Conservation (phyloP, 2,888 invertebrate genomes). For the Harmothoe impar region DNA sequence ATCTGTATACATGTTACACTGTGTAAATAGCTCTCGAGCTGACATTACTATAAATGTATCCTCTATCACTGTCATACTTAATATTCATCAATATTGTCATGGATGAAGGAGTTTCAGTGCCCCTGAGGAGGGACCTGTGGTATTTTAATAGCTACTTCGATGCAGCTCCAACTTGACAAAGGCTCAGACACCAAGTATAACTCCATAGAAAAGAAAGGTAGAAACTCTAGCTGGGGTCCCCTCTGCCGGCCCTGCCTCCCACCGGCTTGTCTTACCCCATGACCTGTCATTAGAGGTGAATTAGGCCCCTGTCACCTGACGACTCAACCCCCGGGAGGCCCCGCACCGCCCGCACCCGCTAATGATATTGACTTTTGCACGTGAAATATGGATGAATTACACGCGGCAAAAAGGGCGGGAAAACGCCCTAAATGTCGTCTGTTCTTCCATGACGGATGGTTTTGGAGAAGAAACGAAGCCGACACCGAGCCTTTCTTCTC, state of each 20-base stretch:
- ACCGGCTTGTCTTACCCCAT: not conserved
- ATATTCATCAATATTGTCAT: no score
- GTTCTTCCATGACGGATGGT: conserved; percentile 8
- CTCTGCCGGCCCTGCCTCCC: no score
- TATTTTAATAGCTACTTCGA: no score
- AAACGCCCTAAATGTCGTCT: not conserved
- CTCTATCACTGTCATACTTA: no score
- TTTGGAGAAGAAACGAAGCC: not conserved
- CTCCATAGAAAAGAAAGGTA: not conserved
- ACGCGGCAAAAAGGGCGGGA: not conserved
- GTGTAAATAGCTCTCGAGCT: no score
- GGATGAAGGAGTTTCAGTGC: no score
- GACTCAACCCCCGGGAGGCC: not conserved
- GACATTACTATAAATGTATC: no score
- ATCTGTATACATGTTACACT: no score
- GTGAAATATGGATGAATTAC: conserved; percentile 38
- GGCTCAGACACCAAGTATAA: no score
- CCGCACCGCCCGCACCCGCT: not conserved
- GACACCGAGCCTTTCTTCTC: conserved; percentile 9
- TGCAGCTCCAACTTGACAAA: no score
- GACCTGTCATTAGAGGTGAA: conserved; percentile 21
- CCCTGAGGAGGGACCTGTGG: no score
- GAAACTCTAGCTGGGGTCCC: not conserved
- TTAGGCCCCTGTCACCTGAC: conserved; percentile 13
- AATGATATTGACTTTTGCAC: conserved; percentile 38